These are phyloP conservation scores for Diplogasteroides magnus DNA, from an alignment of 1,140 invertebrate species.

Conservation along the genomic window DNA sequence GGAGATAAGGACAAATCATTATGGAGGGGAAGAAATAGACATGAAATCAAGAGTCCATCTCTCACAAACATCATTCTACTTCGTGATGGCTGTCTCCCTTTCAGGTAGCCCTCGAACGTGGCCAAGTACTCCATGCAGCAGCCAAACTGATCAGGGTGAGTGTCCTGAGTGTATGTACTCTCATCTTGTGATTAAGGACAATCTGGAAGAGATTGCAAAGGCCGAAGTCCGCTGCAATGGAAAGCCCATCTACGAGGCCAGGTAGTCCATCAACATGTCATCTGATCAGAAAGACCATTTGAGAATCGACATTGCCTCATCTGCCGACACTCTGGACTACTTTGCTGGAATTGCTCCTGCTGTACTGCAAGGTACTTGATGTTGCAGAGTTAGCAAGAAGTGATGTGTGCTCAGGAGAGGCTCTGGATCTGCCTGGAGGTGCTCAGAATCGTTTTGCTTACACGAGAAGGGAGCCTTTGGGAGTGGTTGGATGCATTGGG, in stretches of 20 bases:
- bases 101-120: conserved; percentile 36
- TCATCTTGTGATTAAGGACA: conserved; percentile 22
- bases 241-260: conserved; percentile 42
- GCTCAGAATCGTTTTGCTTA: conserved; percentile 32
- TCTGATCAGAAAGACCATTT: no score
- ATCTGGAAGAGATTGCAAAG: conserved; percentile 37
- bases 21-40: no score
- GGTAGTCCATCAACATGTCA: not conserved
- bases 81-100: no score
- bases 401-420: conserved; percentile 21
- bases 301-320: conserved; percentile 32
- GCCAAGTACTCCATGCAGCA: conserved; percentile 36
- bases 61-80: no score
- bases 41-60: no score
- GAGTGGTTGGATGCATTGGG: conserved; percentile 61
- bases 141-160: conserved; percentile 36
- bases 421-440: conserved; percentile 33
- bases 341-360: conserved; percentile 42
- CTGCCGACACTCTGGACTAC: conserved; percentile 42
- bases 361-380: conserved; percentile 34
- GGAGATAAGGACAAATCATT: no score
- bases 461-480: conserved; percentile 58
- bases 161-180: conserved; percentile 1
- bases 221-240: conserved; percentile 41
- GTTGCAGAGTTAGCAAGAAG: not conserved